Base-by-base conservation (phyloP, 1,140 invertebrate species). In the Maconellicoccus hirsutus region DNA sequence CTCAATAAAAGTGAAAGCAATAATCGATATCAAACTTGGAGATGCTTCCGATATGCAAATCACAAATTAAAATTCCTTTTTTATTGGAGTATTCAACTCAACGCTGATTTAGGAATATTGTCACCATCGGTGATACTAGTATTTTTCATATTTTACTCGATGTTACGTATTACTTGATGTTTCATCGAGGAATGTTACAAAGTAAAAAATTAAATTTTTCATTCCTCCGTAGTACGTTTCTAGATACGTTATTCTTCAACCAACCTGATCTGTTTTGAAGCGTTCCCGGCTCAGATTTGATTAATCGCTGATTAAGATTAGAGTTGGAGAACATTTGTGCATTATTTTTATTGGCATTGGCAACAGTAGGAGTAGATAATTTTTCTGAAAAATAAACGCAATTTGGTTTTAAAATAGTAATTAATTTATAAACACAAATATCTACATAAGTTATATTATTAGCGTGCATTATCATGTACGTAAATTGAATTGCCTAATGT, bases 251-350 rank as follows among this genome's bases (percentile, higher is more conserved):
- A 66, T 23, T 23, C n/a, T 16, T 25, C n/a, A n/a, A 66, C 61
- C 61, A 66, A 66, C 61, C 61, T 66, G 61, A 23, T 66, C 61
- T 10, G 19, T 26, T 66, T 12, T 66, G 61, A 10, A 66, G 25
- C 7, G 61, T 25, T 22, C 61, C 61, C 10, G 61, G 61, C 21
- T 66, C 61, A 10, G 61, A 14, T 26, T 66, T 66, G 61, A 25
- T 66, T 25, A 66, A 23, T 66, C 61, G 61, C 10, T 66, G 61
- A 19, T 66, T 66, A 8, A 66, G 3, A 22, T 66, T 66, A 25
- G 61, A 23, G 25, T 66, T 66, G 6, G 61, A 66, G 19, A 23
- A 66, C 25, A 66, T 23, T 23, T 66, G 61, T 25, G 4, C 14
- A 19, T 61, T 66, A 25, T 25, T 66, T 16, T 66, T 66, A 66